phyloP scores from a whole-genome alignment of 2,113 vertebrate species.

The Tragelaphus imberbis region DNA sequence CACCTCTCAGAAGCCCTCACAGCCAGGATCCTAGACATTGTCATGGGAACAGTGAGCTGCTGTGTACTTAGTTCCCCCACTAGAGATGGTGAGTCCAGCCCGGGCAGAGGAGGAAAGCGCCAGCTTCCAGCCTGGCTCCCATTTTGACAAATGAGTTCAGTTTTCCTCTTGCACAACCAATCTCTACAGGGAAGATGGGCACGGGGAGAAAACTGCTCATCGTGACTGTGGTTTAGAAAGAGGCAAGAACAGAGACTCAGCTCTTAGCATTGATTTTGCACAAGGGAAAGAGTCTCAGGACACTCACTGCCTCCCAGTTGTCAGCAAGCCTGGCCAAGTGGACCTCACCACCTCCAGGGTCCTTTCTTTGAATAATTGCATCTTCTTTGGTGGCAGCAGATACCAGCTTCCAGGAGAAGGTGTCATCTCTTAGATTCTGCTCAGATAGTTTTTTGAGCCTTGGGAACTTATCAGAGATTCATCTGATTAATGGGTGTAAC shows the following conservation, averaged over 20 bases:
- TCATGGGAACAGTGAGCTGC: background rate
- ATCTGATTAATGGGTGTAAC: background rate
- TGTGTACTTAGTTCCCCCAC: fast-evolving
- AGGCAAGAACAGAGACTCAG: background rate
- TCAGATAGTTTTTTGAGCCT: background rate
- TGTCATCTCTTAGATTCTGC: background rate
- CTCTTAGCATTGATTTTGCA: too few species aligned
- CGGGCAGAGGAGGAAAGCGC: background rate
- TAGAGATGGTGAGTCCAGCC: background rate
- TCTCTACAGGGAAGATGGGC: background rate
- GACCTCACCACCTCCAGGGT: fast-evolving
- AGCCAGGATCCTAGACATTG: background rate
- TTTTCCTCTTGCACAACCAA: background rate
- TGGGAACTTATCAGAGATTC: background rate
- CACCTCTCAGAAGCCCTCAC: background rate
- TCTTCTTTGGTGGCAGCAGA: background rate
- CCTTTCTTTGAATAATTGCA: fast-evolving
- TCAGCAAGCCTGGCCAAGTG: fast-evolving
- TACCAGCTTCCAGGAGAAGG: background rate
- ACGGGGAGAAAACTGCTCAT: background rate
- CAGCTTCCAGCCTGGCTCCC: too few species aligned
- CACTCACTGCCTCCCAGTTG: background rate
- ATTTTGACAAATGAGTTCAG: background rate
- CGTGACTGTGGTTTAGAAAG: background rate
- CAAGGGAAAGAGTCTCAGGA: background rate